These are phyloP conservation scores for Chymomyza costata DNA, from an alignment of 1,140 invertebrate species.

Conservation along the genomic window DNA sequence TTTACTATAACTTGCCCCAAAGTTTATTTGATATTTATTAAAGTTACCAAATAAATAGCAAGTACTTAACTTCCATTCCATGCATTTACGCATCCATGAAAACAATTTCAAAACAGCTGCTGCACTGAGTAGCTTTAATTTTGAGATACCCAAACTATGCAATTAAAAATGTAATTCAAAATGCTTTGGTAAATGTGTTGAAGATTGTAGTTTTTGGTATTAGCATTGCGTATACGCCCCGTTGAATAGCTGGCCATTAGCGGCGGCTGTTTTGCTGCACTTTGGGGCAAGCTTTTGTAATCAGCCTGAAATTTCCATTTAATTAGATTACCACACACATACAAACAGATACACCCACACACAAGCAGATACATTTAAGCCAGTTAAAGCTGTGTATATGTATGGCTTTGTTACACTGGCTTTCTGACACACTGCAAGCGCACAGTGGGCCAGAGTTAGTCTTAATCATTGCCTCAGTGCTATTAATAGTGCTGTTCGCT, in stretches of 20 bases:
- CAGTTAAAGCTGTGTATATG: conserved; percentile 4
- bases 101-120: too few species aligned
- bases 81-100: too few species aligned
- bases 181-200: too few species aligned
- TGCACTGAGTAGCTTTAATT: too few species aligned
- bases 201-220: too few species aligned
- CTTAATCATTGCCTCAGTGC: conserved; percentile 46
- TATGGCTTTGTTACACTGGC: neutral
- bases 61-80: too few species aligned
- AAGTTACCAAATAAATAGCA: too few species aligned
- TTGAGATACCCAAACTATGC: conserved; percentile 34
- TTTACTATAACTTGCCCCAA: too few species aligned
- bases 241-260: conserved; percentile 49
- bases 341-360: conserved; percentile 30
- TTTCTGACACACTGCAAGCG: conserved; percentile 19
- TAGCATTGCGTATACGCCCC: conserved; percentile 53
- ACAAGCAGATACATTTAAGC: conserved; percentile 27
- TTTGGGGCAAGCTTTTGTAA: conserved; percentile 47
- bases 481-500: conserved; percentile 42
- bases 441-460: too few species aligned
- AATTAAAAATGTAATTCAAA: conserved; percentile 45
- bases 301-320: conserved; percentile 62
- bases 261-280: conserved; percentile 2
- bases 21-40: too few species aligned
- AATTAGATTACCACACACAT: conserved; percentile 69